Conservation (phyloP, 2,113 vertebrate species). For the Erpornis zantholeuca region DNA sequence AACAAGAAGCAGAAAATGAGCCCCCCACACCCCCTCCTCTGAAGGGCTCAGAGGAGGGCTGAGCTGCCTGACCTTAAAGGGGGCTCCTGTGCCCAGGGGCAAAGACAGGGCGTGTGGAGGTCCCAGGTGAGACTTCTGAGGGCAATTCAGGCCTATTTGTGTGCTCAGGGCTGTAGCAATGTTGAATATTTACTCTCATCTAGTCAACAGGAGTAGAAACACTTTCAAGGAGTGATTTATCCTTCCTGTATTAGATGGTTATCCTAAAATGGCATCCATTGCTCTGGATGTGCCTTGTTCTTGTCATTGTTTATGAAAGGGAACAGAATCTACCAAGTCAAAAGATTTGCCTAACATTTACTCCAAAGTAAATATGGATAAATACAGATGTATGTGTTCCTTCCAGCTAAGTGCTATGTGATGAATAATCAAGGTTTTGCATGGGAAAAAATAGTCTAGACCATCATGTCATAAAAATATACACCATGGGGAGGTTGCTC, state of each 20-base stretch:
- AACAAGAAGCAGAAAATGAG: not conserved
- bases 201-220: not conserved
- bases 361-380: no score
- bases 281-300: not conserved
- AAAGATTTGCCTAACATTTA: not conserved
- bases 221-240: not conserved
- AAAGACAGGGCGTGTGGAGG: not conserved
- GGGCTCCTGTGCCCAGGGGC: not conserved
- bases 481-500: not conserved
- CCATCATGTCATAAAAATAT: not conserved
- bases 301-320: not conserved
- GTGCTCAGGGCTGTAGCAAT: not conserved
- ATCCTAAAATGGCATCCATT: constrained; percentile 24
- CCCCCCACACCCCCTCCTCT: fast-evolving
- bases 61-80: not conserved
- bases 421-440: not conserved
- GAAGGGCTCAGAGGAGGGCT: fast-evolving
- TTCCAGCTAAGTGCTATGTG: not conserved
- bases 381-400: not conserved
- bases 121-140: not conserved
- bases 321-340: not conserved
- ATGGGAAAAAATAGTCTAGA: not conserved
- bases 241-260: not conserved
- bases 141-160: not conserved
- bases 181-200: not conserved